Conservation (phyloP, 2,113 vertebrate species). For the Elephantulus edwardii region DNA sequence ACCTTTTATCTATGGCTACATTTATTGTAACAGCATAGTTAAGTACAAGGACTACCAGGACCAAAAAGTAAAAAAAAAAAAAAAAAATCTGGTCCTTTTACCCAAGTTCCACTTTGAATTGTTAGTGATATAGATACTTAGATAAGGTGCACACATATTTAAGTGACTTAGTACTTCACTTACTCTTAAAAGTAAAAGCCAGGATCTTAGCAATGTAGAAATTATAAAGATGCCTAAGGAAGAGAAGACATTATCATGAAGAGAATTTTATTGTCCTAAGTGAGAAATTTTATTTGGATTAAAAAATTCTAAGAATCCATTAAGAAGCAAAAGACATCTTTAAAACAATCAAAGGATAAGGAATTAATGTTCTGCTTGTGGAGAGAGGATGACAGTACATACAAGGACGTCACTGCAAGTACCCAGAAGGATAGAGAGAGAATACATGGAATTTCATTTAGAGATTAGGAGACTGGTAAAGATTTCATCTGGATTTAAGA, state of each 20-base stretch:
- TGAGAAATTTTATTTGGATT: not conserved
- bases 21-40: not conserved
- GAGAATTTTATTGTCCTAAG: not conserved
- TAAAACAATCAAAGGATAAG: constrained; percentile 6
- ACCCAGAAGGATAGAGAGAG: not conserved
- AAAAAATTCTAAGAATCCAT: constrained; percentile 8
- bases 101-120: not conserved
- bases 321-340: not conserved
- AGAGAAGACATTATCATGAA: too few relatives aligned
- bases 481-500: not conserved
- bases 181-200: not conserved
- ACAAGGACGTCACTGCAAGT: not conserved
- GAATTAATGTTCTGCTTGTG: not conserved
- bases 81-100: not conserved
- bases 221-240: not conserved
- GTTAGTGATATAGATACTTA: not conserved
- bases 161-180: not conserved
- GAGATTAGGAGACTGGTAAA: not conserved
- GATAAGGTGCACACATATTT: not conserved
- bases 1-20: not conserved
- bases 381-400: not conserved
- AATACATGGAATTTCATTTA: not conserved
- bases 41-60: not conserved
- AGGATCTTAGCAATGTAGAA: constrained; percentile 9
- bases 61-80: not conserved